These are phyloP conservation scores for Anarhynchus alexandrinus DNA, from an alignment of 2,113 vertebrate genomes.

Conservation along the genomic window DNA sequence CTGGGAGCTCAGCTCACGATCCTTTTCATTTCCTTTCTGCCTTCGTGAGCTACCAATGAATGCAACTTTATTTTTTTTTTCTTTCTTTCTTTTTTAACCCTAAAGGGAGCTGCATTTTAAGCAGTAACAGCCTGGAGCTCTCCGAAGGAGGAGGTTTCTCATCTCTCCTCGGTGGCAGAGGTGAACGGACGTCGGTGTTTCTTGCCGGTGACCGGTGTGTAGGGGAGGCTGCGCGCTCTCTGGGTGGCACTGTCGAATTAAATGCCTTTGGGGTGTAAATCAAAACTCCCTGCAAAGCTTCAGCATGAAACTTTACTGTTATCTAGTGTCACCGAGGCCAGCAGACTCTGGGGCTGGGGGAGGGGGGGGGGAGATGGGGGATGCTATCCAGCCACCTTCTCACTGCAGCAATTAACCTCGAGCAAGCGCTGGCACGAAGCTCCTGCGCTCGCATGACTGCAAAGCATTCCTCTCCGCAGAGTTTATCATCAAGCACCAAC, in stretches of 20 bases:
- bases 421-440: constrained; percentile 42
- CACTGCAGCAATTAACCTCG: background rate
- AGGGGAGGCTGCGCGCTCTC: background rate
- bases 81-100: background rate
- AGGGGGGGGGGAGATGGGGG: background rate
- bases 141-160: background rate
- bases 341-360: background rate
- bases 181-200: accelerated
- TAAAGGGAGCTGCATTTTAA: background rate
- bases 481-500: constrained; percentile 31
- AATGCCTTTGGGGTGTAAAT: background rate
- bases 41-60: background rate
- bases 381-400: background rate
- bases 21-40: background rate
- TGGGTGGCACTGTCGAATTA: background rate
- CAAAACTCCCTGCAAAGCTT: background rate
- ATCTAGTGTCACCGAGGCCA: background rate
- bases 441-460: constrained; percentile 13
- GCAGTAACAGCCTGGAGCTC: background rate
- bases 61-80: background rate
- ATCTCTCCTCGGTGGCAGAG: background rate
- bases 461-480: constrained; percentile 27
- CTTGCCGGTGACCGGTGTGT: accelerated
- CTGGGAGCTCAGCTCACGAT: background rate
- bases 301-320: background rate